phyloP scores from a whole-genome alignment of 2,797 vertebrate species.

The Crax fasciolata region DNA sequence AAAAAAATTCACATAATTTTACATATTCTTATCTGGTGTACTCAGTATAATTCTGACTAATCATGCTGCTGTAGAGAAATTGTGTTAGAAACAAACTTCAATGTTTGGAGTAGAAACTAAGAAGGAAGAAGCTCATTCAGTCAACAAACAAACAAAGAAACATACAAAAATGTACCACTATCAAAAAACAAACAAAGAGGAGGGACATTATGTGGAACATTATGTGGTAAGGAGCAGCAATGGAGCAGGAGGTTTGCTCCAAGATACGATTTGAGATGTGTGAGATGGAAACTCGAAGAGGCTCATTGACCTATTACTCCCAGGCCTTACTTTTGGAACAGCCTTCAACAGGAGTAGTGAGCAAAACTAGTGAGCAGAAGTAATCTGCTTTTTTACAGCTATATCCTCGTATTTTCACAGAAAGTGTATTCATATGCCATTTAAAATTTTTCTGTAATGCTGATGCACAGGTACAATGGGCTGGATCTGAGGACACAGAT shows the following conservation, averaged over 20 bases:
- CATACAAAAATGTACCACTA: too few relatives aligned
- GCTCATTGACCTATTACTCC: background rate
- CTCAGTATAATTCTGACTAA: background rate
- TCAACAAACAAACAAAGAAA: background rate
- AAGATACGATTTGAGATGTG: background rate
- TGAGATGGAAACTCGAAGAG: too few relatives aligned
- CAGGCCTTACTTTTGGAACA: background rate
- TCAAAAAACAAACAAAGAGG: background rate
- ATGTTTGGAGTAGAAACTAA: background rate
- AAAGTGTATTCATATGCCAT: background rate
- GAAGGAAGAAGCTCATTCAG: background rate
- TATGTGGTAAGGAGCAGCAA: background rate
- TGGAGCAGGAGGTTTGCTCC: background rate
- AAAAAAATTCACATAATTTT: background rate
- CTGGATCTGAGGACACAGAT: background rate
- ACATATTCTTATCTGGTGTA: background rate
- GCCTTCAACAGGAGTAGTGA: accelerated
- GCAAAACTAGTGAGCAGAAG: background rate
- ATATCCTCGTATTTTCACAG: background rate
- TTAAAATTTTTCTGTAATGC: background rate
- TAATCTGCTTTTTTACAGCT: background rate
- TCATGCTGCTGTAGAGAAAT: background rate
- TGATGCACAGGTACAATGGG: background rate
- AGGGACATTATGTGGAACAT: background rate
- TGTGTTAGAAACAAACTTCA: background rate